Evolutionary conservation across 2,113 vertebrate species (phyloP), one percentile per base, ranked within the genome.

Genomic region (Thunnus thynnus): DNA sequence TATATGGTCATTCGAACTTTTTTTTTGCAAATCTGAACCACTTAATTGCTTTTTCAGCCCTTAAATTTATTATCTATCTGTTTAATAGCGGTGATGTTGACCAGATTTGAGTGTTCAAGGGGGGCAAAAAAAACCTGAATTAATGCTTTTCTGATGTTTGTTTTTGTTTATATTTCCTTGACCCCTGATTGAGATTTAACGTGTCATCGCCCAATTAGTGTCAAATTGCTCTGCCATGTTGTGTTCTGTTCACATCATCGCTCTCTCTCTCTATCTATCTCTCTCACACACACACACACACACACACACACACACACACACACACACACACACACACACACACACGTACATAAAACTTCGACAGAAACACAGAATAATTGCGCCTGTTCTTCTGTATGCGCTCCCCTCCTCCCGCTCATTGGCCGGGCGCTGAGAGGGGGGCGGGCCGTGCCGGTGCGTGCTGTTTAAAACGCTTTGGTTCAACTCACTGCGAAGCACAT

Each of bases 381-480:
- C 51, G 75, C 0, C 46, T 5, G 13, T 32, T 25, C 41, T 4
- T 0, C 57, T 2, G 32, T 46, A 76, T 2, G 62, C 72, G 17
- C 81, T 22, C 73, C 66, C 78, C 76, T 46, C 65, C 54, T 4
- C 62, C 11, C 13, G 66, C 13, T n/a, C 46, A 92, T 91, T 92
- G 90, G 92, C 63, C 55, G 60, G 61, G 27, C 66, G 7, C 41
- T 5, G 27, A 27, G 48, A 62, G 5, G 76, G 51, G 89, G 93
- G 93, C 85, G 92, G 86, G 46, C 30, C 63, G 20, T 9, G 78
- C 86, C 76, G 90, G 90, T 85, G 86, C 70, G 60, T 76, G 47
- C 61, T 44, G 80, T 89, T 94, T 94, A 95, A 95, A 95, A 83
- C 76, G 91, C 86, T 91, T 89, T 85, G 91, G 71, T 72, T 66